Evolutionary conservation across 2,113 vertebrate genomes (phyloP).

Genomic region (Vicugna pacos): DNA sequence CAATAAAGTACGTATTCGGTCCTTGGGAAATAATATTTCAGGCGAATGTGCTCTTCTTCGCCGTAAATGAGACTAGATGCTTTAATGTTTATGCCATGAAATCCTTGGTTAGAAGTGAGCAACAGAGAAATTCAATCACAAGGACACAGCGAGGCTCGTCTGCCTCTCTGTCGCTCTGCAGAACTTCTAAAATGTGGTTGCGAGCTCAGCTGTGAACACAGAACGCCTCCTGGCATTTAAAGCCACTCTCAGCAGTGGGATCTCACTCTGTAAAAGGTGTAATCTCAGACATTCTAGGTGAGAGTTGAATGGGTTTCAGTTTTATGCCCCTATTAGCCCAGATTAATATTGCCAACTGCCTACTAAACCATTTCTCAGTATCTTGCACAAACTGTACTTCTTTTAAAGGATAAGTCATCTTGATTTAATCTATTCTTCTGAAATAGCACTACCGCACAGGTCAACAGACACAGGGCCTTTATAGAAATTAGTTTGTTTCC

Average conservation of each 20-base stretch:
- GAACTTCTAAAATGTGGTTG: constrained; percentile 21
- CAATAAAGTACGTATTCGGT: not conserved
- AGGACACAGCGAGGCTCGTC: constrained; percentile 41
- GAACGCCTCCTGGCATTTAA: not conserved
- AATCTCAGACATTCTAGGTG: not conserved
- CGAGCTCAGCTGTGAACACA: not conserved
- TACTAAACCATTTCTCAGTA: not conserved
- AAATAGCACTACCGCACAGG: constrained; percentile 56
- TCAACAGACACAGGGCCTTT: constrained; percentile 57
- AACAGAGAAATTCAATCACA: constrained; percentile 2
- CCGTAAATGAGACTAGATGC: not conserved
- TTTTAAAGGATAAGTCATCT: not conserved
- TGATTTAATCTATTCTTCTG: constrained; percentile 13
- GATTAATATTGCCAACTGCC: not conserved
- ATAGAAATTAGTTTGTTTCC: constrained; percentile 71
- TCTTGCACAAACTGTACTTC: not conserved
- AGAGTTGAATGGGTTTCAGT: not conserved
- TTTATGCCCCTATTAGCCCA: not conserved
- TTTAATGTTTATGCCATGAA: constrained; percentile 59
- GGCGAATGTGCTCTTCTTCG: not conserved
- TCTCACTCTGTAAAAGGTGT: not conserved
- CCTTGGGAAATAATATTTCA: constrained; percentile 15
- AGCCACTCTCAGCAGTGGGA: not conserved
- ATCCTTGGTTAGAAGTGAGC: constrained; percentile 51
- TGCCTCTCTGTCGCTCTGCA: not conserved